Base-by-base conservation (phyloP, 1,140 invertebrate species). In the Aleiodes sp. region DNA sequence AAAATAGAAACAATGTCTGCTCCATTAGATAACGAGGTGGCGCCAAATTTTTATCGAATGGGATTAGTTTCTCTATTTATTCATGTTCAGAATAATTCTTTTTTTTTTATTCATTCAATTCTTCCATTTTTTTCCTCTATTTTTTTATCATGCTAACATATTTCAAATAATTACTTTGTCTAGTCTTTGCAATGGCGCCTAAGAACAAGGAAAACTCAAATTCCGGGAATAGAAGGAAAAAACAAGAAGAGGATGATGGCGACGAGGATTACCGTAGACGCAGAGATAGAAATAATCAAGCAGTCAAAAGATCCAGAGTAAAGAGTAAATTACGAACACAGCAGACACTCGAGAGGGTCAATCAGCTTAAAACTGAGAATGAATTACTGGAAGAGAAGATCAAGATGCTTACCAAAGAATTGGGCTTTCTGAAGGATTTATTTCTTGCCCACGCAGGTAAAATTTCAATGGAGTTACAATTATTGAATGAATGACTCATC, bases 401-500 rank as follows among this genome's bases (percentile, higher is more conserved):
- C 3, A 93, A 95, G 80, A 91, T 92, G 72, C 86, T 97, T 6
- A 92, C 91, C 21, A 94, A 95, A 81, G 94, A 97, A 82, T 84
- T 97, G 2, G 91, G 91, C 46, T 94, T 97, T 76, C 85, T 97
- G 1, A 96, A 96, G 83, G 92, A 95, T 78, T 86, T 97, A n/a
- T 96, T 96, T 75, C 82, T 94, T 52, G 92, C 92, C 19, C 92
- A 94, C 85, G 92, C 92, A 68, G 91, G 92, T 82, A 90, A 88
- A 41, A 46, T 3, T 35, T n/a, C 7, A 9, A 35, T 35, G 31
- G 33, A 60, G 21, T 64, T 59, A 41, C 28, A n/a, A 19, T 26
- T 26, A 2, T 10, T 62, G 43, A 56, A 39, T 16, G 60, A 46
- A 52, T 46, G 21, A 61, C 57, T 56, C 0, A 29, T 43, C 8